Base-by-base conservation (phyloP, 2,113 vertebrate genomes). In the Percina caprodes region DNA sequence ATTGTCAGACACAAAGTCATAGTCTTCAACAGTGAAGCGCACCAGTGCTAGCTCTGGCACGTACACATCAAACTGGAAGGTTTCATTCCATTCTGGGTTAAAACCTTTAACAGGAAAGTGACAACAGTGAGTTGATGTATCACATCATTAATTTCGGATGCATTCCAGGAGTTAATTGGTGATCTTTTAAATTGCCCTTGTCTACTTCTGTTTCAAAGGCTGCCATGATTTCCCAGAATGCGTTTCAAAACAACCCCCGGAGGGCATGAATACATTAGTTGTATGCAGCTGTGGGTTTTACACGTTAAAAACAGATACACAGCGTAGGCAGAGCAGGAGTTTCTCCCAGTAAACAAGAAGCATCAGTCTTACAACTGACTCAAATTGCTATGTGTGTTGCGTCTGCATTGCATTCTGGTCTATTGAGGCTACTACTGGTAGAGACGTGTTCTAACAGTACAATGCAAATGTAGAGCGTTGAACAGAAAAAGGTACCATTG, bases 21-120 rank as follows among this genome's bases (percentile, higher is more conserved):
- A 92, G 81, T 99, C 98, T 86, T 99, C 96, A 0, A 99, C 93
- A 66, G 96, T 63, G 42, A 99, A 99, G 51, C 98, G 96, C 45
- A 99, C 92, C 0, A 99, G 56, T 0, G 97, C 96, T 0, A 99
- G 94, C 0, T 96, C 95, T 0, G 98, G 98, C 70, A 99, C 96
- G 0, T 90, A 91, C 52, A 99, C 91, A 8, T 97, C 94, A 56
- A 99, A 99, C 66, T 93, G 89, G 80, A 99, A 97, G 69, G 92
- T 96, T 12, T 94, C 93, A 0, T 98, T 96, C 98, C 98, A 99
- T 33, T 74, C 58, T 0, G 98, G 98, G 83, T 97, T 98, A 88
- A 99, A 99, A 19, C 98, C 95, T 96, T 55, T 1, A 77, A 87
- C n/a, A 46, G 51, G 24, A 42, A 24, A 59, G 24, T 16, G 4